Percentiles rank a stretch among this genome's conserved stretches.
Evolutionary conservation across 2,888 invertebrate species (phyloP).

Genomic region (Gymnosoma rotundatum): DNA sequence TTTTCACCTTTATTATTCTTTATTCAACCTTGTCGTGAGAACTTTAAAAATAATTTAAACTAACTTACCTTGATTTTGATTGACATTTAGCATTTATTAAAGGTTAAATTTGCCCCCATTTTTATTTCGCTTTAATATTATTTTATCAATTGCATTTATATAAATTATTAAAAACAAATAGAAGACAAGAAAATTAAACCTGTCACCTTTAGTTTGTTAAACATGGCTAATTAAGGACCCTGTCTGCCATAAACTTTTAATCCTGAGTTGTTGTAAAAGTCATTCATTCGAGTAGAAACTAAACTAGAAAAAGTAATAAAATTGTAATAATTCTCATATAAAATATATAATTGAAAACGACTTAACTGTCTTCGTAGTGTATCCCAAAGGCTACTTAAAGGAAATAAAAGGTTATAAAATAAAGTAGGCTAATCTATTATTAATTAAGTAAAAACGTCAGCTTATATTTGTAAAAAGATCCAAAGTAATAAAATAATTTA

Average conservation of each 20-base stretch:
- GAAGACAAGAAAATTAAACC: conserved; percentile 38
- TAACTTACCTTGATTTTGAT: too few species aligned
- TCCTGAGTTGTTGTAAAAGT: conserved; percentile 16
- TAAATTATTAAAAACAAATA: background rate
- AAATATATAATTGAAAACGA: conserved; percentile 59
- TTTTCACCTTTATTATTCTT: too few species aligned
- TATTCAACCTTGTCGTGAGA: too few species aligned
- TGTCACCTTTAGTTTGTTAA: conserved; percentile 49
- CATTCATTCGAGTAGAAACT: conserved; percentile 6
- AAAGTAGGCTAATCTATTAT: conserved; percentile 56
- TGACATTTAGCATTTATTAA: too few species aligned
- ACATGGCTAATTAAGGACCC: conserved; percentile 46
- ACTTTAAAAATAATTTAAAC: too few species aligned
- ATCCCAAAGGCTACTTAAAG: background rate
- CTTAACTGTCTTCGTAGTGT: conserved; percentile 16
- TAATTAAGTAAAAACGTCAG: conserved; percentile 33
- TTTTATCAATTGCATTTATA: too few species aligned
- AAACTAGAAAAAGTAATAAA: conserved; percentile 4
- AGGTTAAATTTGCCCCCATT: too few species aligned
- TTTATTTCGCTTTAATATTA: too few species aligned
- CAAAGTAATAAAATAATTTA: conserved; percentile 30
- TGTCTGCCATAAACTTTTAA: conserved; percentile 2
- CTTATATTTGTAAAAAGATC: conserved; percentile 7
- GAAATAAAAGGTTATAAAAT: conserved; percentile 1
- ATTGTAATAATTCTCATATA: conserved; percentile 35